phyloP scores from a whole-genome alignment of 2,797 vertebrate genomes.

The Microctenopoma steveboyesi region DNA sequence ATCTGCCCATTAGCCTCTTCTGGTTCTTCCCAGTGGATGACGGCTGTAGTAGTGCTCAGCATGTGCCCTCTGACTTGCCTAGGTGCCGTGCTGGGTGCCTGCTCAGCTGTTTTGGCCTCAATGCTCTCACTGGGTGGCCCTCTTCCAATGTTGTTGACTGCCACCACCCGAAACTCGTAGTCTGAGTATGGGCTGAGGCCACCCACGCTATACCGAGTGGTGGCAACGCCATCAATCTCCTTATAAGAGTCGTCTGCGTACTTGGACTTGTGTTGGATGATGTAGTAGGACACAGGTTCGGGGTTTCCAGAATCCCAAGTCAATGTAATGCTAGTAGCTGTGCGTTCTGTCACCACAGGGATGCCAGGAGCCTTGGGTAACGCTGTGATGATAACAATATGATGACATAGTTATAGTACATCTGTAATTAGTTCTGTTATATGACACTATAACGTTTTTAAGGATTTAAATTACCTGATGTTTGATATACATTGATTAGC shows the following conservation, averaged over 20 bases:
- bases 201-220: constrained; percentile 97
- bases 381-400: constrained; percentile 79
- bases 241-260: constrained; percentile 93
- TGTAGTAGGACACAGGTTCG: constrained; percentile 97
- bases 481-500: constrained; percentile 46
- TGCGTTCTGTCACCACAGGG: constrained; percentile 95
- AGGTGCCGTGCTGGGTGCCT: constrained; percentile 96
- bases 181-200: constrained; percentile 98
- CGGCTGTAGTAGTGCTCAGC: constrained; percentile 95
- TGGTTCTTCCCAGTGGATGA: constrained; percentile 98
- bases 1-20: constrained; percentile 98
- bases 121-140: constrained; percentile 94
- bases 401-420: constrained; percentile 24
- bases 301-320: constrained; percentile 99
- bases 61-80: constrained; percentile 95
- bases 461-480: constrained; percentile 36
- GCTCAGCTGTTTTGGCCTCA: constrained; percentile 95
- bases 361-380: constrained; percentile 95
- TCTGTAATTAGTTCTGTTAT: constrained; percentile 19
- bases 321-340: constrained; percentile 97
- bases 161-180: constrained; percentile 96
- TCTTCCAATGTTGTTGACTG: constrained; percentile 96
- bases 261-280: constrained; percentile 98
- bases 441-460: constrained; percentile 21
- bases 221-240: constrained; percentile 98